Conservation (phyloP, 2,113 vertebrate genomes). For the Pogona vitticeps region DNA sequence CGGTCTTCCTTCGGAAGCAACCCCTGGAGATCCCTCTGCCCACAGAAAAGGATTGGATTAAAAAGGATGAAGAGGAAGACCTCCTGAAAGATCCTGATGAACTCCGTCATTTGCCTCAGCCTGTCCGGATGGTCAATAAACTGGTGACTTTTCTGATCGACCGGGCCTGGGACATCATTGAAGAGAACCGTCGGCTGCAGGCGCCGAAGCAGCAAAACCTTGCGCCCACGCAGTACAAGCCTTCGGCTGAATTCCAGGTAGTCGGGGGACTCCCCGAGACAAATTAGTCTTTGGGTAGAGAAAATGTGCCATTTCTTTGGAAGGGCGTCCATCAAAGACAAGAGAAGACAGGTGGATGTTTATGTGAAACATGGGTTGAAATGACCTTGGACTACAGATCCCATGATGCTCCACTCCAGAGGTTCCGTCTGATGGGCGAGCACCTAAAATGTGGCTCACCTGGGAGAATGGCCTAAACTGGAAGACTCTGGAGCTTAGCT, state of each 20-base stretch:
- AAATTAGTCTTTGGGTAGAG: fast-evolving
- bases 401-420: too few relatives aligned
- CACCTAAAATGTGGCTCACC: too few relatives aligned
- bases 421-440: too few relatives aligned
- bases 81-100: constrained; percentile 64
- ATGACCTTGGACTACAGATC: too few relatives aligned
- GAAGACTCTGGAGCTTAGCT: too few relatives aligned
- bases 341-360: not conserved
- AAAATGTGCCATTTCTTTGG: not conserved
- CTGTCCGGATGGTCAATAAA: constrained; percentile 77
- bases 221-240: constrained; percentile 50
- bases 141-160: constrained; percentile 73
- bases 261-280: not conserved
- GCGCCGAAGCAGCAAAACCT: constrained; percentile 39
- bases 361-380: too few relatives aligned
- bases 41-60: constrained; percentile 70
- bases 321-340: not conserved
- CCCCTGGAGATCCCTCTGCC: constrained; percentile 65
- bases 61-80: constrained; percentile 63
- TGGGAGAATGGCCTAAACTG: too few relatives aligned
- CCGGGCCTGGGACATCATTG: constrained; percentile 72
- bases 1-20: constrained; percentile 36
- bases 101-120: constrained; percentile 74
- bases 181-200: constrained; percentile 46
- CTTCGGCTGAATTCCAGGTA: constrained; percentile 76